Evolutionary conservation across 2,113 vertebrate species (phyloP).

Genomic region (Bombycilla garrulus): DNA sequence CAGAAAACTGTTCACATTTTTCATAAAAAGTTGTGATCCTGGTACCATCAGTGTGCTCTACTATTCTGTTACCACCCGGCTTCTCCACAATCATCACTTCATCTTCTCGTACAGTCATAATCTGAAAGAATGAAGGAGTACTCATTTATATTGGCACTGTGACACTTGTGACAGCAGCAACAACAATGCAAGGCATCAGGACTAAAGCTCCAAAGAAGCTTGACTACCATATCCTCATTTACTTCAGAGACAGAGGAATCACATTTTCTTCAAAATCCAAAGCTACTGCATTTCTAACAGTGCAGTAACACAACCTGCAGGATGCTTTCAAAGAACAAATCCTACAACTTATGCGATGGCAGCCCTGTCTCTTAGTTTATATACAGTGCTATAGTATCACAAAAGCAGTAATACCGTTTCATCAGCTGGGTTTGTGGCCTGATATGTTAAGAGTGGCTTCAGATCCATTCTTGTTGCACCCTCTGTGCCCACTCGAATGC

Average conservation of each 20-base stretch:
- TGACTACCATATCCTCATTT: not conserved
- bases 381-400: not conserved
- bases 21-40: slow-evolving; percentile 85
- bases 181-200: not conserved
- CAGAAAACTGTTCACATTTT: slow-evolving; percentile 34
- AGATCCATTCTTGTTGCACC: slow-evolving; percentile 66
- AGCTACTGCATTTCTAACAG: not conserved
- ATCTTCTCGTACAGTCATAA: slow-evolving; percentile 88
- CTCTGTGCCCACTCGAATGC: slow-evolving; percentile 79
- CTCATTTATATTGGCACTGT: not conserved
- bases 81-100: slow-evolving; percentile 79
- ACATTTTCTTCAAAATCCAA: not conserved
- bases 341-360: not conserved
- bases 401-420: slow-evolving; percentile 74
- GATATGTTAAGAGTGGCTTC: slow-evolving; percentile 70
- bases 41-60: slow-evolving; percentile 92
- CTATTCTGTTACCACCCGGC: slow-evolving; percentile 73
- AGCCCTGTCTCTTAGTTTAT: not conserved
- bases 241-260: not conserved
- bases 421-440: slow-evolving; percentile 82
- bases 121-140: slow-evolving; percentile 62
- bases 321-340: not conserved
- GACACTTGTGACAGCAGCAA: not conserved
- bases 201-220: not conserved
- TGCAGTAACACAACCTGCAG: not conserved